phyloP scores from a whole-genome alignment of 2,888 invertebrate genomes.

The Synergus gifuensis region DNA sequence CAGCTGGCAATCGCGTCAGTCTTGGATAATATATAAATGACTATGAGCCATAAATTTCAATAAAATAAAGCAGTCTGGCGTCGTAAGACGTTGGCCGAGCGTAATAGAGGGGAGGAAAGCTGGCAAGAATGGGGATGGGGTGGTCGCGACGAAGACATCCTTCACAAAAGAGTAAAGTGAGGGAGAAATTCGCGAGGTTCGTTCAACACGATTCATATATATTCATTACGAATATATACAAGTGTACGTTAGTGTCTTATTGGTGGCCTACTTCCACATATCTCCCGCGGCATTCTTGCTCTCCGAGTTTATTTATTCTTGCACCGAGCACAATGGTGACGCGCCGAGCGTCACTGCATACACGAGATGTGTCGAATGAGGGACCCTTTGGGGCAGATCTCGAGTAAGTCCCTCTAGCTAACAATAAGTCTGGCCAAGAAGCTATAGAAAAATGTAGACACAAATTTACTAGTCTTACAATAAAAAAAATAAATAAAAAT shows the following conservation, averaged over 20 bases:
- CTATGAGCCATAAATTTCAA: conserved; percentile 71
- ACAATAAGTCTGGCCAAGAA: too few relatives aligned
- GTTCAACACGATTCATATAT: conserved; percentile 77
- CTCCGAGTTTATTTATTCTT: conserved; percentile 53
- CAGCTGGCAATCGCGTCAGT: conserved; percentile 56
- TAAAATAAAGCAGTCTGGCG: conserved; percentile 65
- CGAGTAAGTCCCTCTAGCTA: too few relatives aligned
- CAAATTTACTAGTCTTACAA: too few relatives aligned
- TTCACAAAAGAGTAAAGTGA: neutral
- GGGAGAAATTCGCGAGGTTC: conserved; percentile 52
- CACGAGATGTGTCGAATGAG: conserved; percentile 45
- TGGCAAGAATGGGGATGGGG: conserved; percentile 43
- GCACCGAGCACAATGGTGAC: conserved; percentile 51
- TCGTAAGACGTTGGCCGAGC: conserved; percentile 43
- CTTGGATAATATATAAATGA: conserved; percentile 59
- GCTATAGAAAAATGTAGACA: too few relatives aligned
- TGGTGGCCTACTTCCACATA: conserved; percentile 73
- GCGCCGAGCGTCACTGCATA: conserved; percentile 41
- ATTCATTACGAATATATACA: conserved; percentile 77
- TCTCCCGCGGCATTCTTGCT: conserved; percentile 76
- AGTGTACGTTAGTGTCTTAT: conserved; percentile 77
- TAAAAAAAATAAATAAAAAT: too few relatives aligned
- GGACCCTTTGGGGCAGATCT: conserved; percentile 40
- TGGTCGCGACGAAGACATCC: conserved; percentile 48
- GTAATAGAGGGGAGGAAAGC: conserved; percentile 47